phyloP scores from a whole-genome alignment of 2,888 invertebrate species.

The Salticus scenicus region DNA sequence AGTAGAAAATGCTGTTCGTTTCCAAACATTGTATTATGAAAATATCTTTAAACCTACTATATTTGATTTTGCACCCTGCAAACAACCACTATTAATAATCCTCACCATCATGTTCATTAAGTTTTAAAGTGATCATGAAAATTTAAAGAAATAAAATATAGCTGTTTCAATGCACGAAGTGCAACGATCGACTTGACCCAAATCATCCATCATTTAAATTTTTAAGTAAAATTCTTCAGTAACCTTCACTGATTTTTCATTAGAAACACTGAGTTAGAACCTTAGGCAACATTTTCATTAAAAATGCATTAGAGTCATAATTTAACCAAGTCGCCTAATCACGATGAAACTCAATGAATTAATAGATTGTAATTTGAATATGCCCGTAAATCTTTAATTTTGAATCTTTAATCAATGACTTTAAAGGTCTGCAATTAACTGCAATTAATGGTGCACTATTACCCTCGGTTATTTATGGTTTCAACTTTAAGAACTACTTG shows the following conservation, averaged over 20 bases:
- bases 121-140: too few relatives aligned
- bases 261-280: not conserved
- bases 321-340: not conserved
- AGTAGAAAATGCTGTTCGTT: too few relatives aligned
- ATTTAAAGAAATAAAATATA: not conserved
- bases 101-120: too few relatives aligned
- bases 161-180: not conserved
- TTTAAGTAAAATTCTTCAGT: not conserved
- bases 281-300: not conserved
- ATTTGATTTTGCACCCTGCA: too few relatives aligned
- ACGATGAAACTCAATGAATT: not conserved
- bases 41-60: too few relatives aligned
- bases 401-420: not conserved
- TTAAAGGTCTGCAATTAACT: not conserved
- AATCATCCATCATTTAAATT: not conserved
- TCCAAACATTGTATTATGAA: too few relatives aligned
- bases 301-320: not conserved
- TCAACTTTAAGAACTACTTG: too few relatives aligned
- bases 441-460: not conserved
- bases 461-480: not conserved
- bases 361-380: not conserved
- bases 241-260: not conserved
- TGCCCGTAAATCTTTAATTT: not conserved
- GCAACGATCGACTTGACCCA: not conserved
- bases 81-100: too few relatives aligned